Evolutionary conservation across 2,113 vertebrate species (phyloP).

Genomic region (Brachypodius melanocephalos): DNA sequence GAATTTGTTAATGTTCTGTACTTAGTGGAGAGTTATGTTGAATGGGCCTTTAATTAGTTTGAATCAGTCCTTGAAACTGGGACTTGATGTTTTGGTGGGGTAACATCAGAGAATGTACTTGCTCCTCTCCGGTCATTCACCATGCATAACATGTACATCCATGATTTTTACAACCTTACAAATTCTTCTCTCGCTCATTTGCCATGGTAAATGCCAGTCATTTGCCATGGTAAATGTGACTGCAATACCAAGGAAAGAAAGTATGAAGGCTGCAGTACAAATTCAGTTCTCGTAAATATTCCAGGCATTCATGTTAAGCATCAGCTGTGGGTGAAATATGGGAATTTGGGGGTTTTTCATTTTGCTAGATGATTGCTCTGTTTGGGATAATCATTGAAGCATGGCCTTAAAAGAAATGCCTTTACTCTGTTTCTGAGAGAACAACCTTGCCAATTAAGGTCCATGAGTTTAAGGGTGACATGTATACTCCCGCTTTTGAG

Average conservation of each 20-base stretch:
- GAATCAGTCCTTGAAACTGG: background rate
- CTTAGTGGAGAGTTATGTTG: background rate
- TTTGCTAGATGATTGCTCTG: background rate
- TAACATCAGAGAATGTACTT: background rate
- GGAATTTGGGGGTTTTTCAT: background rate
- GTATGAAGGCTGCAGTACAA: background rate
- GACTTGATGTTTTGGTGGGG: background rate
- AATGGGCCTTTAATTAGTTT: background rate
- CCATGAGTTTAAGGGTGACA: background rate
- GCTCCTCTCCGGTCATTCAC: background rate
- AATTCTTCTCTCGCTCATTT: conserved; percentile 16
- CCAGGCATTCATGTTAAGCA: background rate
- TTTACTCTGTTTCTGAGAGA: background rate
- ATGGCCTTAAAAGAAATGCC: background rate
- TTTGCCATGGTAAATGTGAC: background rate
- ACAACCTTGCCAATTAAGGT: background rate
- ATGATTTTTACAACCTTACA: conserved; percentile 4
- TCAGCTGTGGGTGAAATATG: background rate
- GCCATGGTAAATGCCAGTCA: background rate
- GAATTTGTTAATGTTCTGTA: background rate
- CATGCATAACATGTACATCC: background rate
- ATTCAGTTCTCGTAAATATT: conserved; percentile 13
- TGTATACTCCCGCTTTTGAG: background rate
- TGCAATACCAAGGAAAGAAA: background rate
- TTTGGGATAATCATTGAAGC: background rate